These are phyloP conservation scores for Parascotia fuliginaria DNA, from an alignment of 2,888 invertebrate genomes.

Conservation along the genomic window DNA sequence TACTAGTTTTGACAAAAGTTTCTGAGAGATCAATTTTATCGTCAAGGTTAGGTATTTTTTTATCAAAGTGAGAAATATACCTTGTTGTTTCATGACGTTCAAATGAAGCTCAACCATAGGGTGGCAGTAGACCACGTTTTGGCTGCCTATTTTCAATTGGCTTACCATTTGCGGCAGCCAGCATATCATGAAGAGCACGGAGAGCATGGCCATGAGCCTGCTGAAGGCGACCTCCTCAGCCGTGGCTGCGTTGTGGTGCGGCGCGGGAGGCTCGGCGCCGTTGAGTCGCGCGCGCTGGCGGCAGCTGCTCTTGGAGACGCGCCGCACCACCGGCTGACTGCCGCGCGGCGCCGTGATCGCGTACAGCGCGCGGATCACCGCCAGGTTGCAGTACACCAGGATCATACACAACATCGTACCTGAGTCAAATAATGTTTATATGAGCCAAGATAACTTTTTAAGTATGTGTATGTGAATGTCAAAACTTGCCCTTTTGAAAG, in stretches of 20 bases:
- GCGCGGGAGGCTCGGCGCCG: slow-evolving; percentile 57
- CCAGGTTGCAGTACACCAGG: slow-evolving; percentile 93
- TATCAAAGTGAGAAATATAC: too few relatives aligned
- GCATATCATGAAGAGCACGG: slow-evolving; percentile 92
- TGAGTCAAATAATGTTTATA: slow-evolving; percentile 52
- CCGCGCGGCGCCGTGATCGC: slow-evolving; percentile 79
- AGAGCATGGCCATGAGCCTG: slow-evolving; percentile 92
- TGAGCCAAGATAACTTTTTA: too few relatives aligned
- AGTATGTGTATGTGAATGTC: background rate
- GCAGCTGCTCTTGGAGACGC: slow-evolving; percentile 73
- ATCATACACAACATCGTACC: slow-evolving; percentile 90
- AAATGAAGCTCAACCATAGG: too few relatives aligned
- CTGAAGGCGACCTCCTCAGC: slow-evolving; percentile 94
- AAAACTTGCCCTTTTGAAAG: too few relatives aligned
- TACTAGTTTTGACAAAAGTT: too few relatives aligned
- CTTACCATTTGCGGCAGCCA: slow-evolving; percentile 96
- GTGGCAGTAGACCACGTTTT: too few relatives aligned
- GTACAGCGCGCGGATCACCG: slow-evolving; percentile 91
- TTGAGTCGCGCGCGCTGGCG: slow-evolving; percentile 55
- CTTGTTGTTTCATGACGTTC: too few relatives aligned
- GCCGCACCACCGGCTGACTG: slow-evolving; percentile 64
- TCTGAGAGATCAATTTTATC: too few relatives aligned
- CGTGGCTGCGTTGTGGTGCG: slow-evolving; percentile 85
- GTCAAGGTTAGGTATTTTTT: too few relatives aligned
- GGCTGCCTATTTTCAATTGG: too few relatives aligned